Evolutionary conservation across 2,113 vertebrate genomes (phyloP).

Genomic region (Loxodonta africana): DNA sequence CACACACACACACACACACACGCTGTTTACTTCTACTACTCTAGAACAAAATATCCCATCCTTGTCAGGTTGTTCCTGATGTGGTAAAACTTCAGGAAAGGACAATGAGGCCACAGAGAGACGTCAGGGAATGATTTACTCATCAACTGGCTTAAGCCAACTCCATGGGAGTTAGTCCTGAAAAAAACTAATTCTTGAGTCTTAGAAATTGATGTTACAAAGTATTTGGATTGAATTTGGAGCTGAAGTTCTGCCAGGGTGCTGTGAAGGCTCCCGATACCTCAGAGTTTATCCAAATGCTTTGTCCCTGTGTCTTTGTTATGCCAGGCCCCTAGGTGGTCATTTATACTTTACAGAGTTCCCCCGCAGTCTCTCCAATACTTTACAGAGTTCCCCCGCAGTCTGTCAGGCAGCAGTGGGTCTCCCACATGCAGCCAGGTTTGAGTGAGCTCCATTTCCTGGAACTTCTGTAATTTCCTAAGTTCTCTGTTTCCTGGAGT

Average conservation of each 20-base stretch:
- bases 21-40: neutral
- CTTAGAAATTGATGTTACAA: too few species aligned
- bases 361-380: too few species aligned
- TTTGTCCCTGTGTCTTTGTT: too few species aligned
- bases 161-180: neutral
- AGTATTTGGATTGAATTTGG: neutral
- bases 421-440: neutral
- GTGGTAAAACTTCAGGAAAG: neutral
- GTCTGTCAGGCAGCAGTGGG: neutral
- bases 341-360: neutral
- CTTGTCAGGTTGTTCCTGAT: neutral
- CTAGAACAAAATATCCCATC: neutral
- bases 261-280: accelerated
- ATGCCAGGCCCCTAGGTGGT: too few species aligned
- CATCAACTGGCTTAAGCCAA: neutral
- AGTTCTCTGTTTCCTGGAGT: neutral
- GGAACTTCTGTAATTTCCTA: neutral
- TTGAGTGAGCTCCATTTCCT: neutral
- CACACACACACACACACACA: too few species aligned
- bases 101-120: neutral
- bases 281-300: neutral
- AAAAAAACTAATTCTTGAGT: too few species aligned
- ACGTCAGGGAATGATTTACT: neutral
- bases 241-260: neutral
- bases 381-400: neutral